These are phyloP conservation scores for Hassar affinis DNA, from an alignment of 2,113 vertebrate genomes.

Conservation along the genomic window DNA sequence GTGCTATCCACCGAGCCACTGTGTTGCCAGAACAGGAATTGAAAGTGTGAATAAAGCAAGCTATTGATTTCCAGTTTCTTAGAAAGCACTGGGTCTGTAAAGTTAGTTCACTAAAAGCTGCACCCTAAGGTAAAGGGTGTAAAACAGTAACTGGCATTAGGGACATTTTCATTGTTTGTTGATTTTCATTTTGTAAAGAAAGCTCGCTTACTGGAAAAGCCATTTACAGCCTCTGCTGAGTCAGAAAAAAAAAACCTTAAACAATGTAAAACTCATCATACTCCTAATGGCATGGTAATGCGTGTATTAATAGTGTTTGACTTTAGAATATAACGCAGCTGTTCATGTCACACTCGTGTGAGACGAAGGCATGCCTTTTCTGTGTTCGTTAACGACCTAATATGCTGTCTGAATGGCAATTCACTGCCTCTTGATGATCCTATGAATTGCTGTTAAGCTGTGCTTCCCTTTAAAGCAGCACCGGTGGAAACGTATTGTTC, in stretches of 20 bases:
- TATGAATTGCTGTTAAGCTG: slow-evolving; percentile 73
- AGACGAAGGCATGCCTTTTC: slow-evolving; percentile 30
- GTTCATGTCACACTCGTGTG: slow-evolving; percentile 37
- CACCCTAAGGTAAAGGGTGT: background rate
- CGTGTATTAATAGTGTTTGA: slow-evolving; percentile 66
- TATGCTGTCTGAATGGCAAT: slow-evolving; percentile 66
- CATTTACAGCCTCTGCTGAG: background rate
- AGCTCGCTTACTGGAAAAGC: slow-evolving; percentile 12
- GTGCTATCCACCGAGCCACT: too few species aligned
- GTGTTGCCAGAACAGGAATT: background rate
- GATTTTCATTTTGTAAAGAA: slow-evolving; percentile 8
- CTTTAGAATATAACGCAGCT: slow-evolving; percentile 55
- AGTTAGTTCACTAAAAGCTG: background rate
- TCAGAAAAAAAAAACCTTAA: background rate
- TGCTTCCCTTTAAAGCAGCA: slow-evolving; percentile 72
- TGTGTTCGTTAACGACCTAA: slow-evolving; percentile 61
- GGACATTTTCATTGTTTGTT: background rate
- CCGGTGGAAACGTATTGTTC: slow-evolving; percentile 76
- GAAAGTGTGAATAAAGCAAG: background rate
- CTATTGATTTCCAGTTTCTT: background rate
- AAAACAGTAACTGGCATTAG: background rate
- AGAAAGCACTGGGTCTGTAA: background rate
- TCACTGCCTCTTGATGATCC: slow-evolving; percentile 75
- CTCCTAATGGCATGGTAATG: slow-evolving; percentile 50
- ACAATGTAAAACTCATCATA: slow-evolving; percentile 28